These are phyloP conservation scores for Hypena proboscidalis DNA, from an alignment of 2,888 invertebrate genomes.

Conservation along the genomic window DNA sequence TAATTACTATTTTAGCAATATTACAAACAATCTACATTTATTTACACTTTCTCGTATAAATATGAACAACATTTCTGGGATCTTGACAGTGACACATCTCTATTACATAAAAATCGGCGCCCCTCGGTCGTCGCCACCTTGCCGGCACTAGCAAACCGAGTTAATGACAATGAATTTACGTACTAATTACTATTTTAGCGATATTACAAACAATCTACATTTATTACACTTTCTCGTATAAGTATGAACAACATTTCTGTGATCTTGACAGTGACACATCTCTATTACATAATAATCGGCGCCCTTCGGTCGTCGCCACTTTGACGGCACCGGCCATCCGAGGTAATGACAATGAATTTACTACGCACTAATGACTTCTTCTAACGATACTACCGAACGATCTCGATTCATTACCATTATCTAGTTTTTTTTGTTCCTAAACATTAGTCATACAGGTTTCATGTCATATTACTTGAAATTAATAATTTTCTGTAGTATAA, in stretches of 20 bases:
- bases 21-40: constrained; percentile 46
- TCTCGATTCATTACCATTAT: constrained; percentile 42
- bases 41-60: constrained; percentile 30
- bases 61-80: constrained; percentile 7
- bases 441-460: constrained; percentile 14
- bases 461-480: too few species aligned
- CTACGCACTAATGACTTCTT: constrained; percentile 54
- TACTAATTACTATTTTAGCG: constrained; percentile 50
- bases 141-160: constrained; percentile 46
- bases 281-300: too few species aligned
- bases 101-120: too few species aligned
- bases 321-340: constrained; percentile 46
- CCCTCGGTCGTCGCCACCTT: constrained; percentile 27
- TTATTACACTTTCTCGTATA: constrained; percentile 32
- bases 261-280: too few species aligned
- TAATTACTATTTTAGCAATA: constrained; percentile 49
- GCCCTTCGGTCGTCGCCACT: constrained; percentile 27
- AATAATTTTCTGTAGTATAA: too few species aligned
- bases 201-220: constrained; percentile 45
- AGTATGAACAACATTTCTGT: constrained; percentile 8
- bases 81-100: too few species aligned
- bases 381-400: constrained; percentile 39
- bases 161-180: constrained; percentile 57
- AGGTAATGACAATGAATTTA: constrained; percentile 58
- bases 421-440: too few species aligned